A percentile compares a stretch with the other conserved stretches of the same genome.
Conservation (phyloP, 2,888 invertebrate genomes). For the Folsomia candida region DNA sequence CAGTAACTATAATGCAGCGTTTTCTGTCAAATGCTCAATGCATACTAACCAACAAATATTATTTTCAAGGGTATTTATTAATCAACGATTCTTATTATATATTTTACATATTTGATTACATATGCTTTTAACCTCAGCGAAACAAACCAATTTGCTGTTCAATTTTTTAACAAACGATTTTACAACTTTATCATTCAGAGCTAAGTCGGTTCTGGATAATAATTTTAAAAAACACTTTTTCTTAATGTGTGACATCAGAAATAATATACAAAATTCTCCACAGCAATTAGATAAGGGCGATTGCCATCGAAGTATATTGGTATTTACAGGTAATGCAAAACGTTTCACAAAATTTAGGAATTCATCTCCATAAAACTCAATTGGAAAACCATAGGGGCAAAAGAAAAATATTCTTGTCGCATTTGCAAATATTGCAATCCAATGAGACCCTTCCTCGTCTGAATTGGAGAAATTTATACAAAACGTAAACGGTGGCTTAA, state of each 20-base stretch:
- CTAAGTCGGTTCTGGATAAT: background rate
- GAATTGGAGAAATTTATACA: constrained; percentile 13
- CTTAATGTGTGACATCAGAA: background rate
- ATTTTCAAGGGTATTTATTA: background rate
- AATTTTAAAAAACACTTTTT: background rate
- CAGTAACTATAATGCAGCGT: too few relatives aligned
- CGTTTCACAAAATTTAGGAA: constrained; percentile 3
- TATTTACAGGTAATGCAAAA: background rate
- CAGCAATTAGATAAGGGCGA: constrained; percentile 5
- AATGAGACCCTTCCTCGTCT: constrained; percentile 16
- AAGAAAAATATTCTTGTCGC: constrained; percentile 6
- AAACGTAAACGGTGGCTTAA: background rate
- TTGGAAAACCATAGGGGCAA: constrained; percentile 20
- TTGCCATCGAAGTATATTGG: constrained; percentile 16
- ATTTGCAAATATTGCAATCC: constrained; percentile 14
- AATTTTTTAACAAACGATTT: constrained; percentile 6
- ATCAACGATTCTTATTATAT: background rate
- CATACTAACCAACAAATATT: background rate
- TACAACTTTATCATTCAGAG: background rate
- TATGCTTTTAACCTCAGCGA: background rate
- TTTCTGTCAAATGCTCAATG: too few relatives aligned
- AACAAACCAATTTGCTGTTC: background rate
- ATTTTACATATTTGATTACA: background rate
- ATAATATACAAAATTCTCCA: constrained; percentile 21
- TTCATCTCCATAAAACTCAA: constrained; percentile 8